Evolutionary conservation across 2,888 invertebrate genomes (phyloP), one percentile per base, ranked within the genome.

Genomic region (Limnephilus auricula): DNA sequence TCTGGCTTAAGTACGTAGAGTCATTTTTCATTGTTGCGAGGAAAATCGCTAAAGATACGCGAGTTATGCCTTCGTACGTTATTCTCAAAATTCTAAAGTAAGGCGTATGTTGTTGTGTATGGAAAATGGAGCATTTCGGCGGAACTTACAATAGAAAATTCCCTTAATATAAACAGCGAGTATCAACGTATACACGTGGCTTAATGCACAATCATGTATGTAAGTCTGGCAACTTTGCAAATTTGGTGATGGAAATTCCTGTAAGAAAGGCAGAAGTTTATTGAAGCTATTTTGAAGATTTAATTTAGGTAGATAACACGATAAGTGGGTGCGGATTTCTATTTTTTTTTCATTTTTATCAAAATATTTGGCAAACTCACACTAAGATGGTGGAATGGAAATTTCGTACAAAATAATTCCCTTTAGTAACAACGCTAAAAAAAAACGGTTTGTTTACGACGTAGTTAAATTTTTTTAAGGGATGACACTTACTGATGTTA

Each of bases 21-120:
- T 82, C 82, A 82, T 82, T 82, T 82, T 82, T 82, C 82, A 34
- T 82, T 34, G 82, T 82, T 82, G n/a, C 65, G 25, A 65, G 6
- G 65, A 65, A 65, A 65, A 65, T 65, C 65, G 65, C 65, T 65
- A 37, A 32, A 82, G 34, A 32, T 82, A 82, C 82, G 34, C 34
- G 34, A 82, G 82, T 37, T 82, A 82, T 82, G 82, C 34, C 34
- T 82, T 82, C 32, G 25, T 18, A 82, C 6, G 34, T 82, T 82
- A 37, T 82, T 34, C 34, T 82, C 82, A 37, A 82, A 82, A 82
- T 82, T 82, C 82, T 82, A 82, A 82, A 82, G 82, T n/a, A 82
- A 25, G 82, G 9, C 34, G 15, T 82, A 82, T 82, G 82, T 82
- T 34, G 34, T 9, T 34, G 25, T 18, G 18, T 82, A 82, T 34